Base-by-base conservation (phyloP, 2,797 vertebrate species). In the Protosalanx chinensis region DNA sequence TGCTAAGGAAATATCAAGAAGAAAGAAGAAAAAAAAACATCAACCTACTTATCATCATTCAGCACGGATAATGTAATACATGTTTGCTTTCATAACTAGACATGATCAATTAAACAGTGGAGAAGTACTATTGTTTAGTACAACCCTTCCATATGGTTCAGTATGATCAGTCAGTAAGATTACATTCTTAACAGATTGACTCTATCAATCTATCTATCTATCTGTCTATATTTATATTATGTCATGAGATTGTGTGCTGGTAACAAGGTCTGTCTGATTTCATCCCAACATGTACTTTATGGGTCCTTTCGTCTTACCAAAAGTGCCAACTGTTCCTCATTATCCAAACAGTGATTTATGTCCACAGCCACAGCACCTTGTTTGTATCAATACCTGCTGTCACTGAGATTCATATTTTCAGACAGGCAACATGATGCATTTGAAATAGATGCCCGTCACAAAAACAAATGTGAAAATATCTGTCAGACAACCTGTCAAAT, bases 311-410 rank as follows among this genome's bases (percentile, higher is more conserved):
- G 41, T 23, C 57, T 74, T 51, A 61, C 32, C 67, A 57, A 60
- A 72, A 78, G 53, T 64, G 66, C 78, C 79, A 74, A 80, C 65
- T 63, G 69, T 61, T 76, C 62, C 76, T 84, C 81, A 81, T 88
- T 84, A 85, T 79, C 81, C 73, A 86, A 85, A 89, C 75, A 72
- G 84, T 89, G 89, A 93, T 91, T 86, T 86, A 92, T 90, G 85
- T 76, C 80, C 76, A 29, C 70, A 57, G 79, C 72, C 75, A 60
- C 78, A 76, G 81, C 76, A 76, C 75, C 80, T 82, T 82, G 82
- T 87, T 88, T 84, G 74, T 84, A 79, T 84, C 85, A 81, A 83
- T 82, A 70, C 81, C 12, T 56, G 78, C 78, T 84, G 88, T 83
- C 89, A 81, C 58, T 0, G 69, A 75, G 76, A 83, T 78, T 82